Evolutionary conservation across 1,140 invertebrate genomes (phyloP).

Genomic region (Drosophila kurseongensis): DNA sequence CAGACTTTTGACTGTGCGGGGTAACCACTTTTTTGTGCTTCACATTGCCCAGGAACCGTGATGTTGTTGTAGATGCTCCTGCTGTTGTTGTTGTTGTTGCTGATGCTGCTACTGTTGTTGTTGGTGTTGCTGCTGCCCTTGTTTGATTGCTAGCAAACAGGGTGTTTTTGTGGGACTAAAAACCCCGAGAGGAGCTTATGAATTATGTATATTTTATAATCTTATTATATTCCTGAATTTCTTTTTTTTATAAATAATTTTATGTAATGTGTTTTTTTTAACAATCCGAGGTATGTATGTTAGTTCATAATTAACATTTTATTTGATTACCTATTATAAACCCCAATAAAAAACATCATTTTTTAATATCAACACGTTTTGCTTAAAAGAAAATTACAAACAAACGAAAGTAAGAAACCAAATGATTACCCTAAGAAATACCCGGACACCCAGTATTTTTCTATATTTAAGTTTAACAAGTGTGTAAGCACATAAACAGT

Average conservation of each 20-base stretch:
- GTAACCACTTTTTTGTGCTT: conserved; percentile 79
- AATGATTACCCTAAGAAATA: background rate
- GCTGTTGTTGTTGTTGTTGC: conserved; percentile 21
- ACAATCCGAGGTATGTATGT: no score
- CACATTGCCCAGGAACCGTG: conserved; percentile 44
- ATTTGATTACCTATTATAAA: no score
- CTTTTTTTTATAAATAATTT: background rate
- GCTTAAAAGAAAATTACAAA: no score
- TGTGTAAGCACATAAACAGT: conserved; percentile 84
- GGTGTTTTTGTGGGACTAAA: conserved; percentile 39
- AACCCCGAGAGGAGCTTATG: background rate
- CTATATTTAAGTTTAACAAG: conserved; percentile 73
- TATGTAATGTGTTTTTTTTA: background rate
- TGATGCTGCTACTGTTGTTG: conserved; percentile 28
- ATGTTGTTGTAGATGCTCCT: conserved; percentile 46
- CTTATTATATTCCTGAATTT: background rate
- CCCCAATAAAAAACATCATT: no score
- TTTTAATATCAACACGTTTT: no score
- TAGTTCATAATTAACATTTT: no score
- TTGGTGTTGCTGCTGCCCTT: conserved; percentile 50
- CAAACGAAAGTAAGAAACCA: no score
- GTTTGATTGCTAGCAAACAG: conserved; percentile 75
- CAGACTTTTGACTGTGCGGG: conserved; percentile 80
- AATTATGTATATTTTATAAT: background rate
- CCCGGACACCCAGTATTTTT: conserved; percentile 14